Evolutionary conservation across 2,888 invertebrate genomes (phyloP), one percentile per base, ranked within the genome.

Genomic region (Leucophora obtusa): DNA sequence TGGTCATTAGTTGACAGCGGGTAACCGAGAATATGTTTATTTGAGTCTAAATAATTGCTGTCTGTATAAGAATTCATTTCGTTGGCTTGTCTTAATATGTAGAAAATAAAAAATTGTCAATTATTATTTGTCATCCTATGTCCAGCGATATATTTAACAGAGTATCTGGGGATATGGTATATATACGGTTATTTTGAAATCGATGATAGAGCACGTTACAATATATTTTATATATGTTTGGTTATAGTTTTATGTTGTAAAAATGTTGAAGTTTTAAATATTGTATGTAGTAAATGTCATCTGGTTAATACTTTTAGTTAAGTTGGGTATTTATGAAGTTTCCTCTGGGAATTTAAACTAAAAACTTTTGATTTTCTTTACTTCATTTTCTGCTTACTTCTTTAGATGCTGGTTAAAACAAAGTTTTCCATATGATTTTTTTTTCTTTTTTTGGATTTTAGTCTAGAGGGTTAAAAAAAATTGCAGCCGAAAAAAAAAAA

Each of bases 291-390:
- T 74, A 81, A 81, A 70, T 74, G 81, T 77, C 80, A 80, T 68
- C 80, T 80, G 76, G 63, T 76, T 77, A 81, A 77, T 74, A 72
- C 81, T 81, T 81, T 80, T 68, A 72, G 80, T 76, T 77, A 70
- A 77, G 69, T 81, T 77, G 28, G 73, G 66, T 81, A 81, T 81
- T 77, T 77, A 73, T 77, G 69, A 81, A 81, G 59, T 66, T 60
- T 73, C 81, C 58, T 38, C 6, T 10, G 69, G 50, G 66, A 66
- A 17, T 38, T 28, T 28, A 38, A 63, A 69, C 35, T 65, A 33
- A 53, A 24, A 73, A 71, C 60, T 71, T 79, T 71, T 66, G 66
- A 70, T 79, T 74, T 79, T 70, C 54, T 69, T 79, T 35, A 11
- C 8, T 11, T 60, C 24, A 33, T 28, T 24, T 38, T 10, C 58